Base-by-base conservation (phyloP, 2,888 invertebrate species). In the Ennomos quercinarius region DNA sequence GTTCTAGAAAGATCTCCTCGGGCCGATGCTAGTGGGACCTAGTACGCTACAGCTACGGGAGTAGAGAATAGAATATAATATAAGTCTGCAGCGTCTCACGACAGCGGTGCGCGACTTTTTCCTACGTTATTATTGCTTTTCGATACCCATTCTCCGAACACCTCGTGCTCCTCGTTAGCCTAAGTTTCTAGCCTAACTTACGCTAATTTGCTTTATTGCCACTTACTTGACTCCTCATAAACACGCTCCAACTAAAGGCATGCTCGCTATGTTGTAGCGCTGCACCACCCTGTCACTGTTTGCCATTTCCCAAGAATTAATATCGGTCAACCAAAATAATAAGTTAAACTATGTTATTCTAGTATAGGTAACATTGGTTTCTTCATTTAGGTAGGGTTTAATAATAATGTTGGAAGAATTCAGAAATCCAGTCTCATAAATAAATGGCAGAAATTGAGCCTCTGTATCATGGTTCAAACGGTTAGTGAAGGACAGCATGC, bases 101-200 rank as follows among this genome's bases (percentile, higher is more conserved):
- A 89, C 90, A 82, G 81, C 89, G 85, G 83, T 87, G 89, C 89
- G 88, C 85, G 86, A 89, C 89, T 85, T 82, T 63, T 73, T 80
- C 81, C 93, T 93, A 92, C 89, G 77, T 87, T 92, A 90, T 93
- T 93, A 93, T 93, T 93, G 93, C 93, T 93, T 93, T 87, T 92
- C 89, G 93, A 93, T 93, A 93, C 93, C 93, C 92, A 90, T 87
- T 85, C 87, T 83, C 84, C 84, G 84, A 89, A 81, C 91, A 91
- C 91, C 91, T 85, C 87, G 91, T 91, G 89, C 85, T 86, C 88
- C 84, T 74, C 71, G 46, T 77, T 85, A 77, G 68, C 77, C 86
- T 89, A 68, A 56, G 62, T 81, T 87, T 27, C 38, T 84, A 73
- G 64, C 35, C 81, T 89, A 90, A 59, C 83, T 89, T 89, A 89